Conservation (phyloP, 2,797 vertebrate genomes). For the Meda fulgida region DNA sequence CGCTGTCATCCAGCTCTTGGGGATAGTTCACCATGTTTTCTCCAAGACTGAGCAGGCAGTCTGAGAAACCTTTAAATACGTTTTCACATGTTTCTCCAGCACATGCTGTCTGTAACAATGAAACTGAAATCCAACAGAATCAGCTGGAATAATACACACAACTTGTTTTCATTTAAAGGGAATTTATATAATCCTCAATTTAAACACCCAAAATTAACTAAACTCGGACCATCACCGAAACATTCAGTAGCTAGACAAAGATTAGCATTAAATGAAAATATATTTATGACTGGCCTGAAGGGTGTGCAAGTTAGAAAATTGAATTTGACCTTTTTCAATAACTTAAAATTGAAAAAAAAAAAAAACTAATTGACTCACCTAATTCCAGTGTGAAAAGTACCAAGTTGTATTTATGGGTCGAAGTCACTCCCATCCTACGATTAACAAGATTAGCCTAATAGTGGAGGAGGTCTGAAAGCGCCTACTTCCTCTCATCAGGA, state of each 20-base stretch:
- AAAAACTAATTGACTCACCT: conserved; percentile 29
- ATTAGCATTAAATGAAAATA: neutral
- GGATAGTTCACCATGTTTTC: conserved; percentile 86
- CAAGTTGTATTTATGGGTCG: conserved; percentile 42
- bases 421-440: conserved; percentile 57
- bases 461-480: neutral
- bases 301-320: neutral
- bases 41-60: conserved; percentile 86
- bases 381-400: conserved; percentile 52
- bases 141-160: neutral
- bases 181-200: neutral
- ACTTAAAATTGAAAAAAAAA: neutral
- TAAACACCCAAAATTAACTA: neutral
- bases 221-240: neutral
- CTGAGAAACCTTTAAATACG: conserved; percentile 88
- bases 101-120: conserved; percentile 82
- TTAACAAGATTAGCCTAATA: conserved; percentile 22
- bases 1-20: conserved; percentile 83
- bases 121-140: conserved; percentile 70
- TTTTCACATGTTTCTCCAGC: conserved; percentile 82
- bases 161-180: neutral
- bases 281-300: neutral
- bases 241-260: neutral
- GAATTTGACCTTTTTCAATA: neutral
- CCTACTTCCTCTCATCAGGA: neutral